Base-by-base conservation (phyloP, 2,888 invertebrate species). In the Xylophagus ater region DNA sequence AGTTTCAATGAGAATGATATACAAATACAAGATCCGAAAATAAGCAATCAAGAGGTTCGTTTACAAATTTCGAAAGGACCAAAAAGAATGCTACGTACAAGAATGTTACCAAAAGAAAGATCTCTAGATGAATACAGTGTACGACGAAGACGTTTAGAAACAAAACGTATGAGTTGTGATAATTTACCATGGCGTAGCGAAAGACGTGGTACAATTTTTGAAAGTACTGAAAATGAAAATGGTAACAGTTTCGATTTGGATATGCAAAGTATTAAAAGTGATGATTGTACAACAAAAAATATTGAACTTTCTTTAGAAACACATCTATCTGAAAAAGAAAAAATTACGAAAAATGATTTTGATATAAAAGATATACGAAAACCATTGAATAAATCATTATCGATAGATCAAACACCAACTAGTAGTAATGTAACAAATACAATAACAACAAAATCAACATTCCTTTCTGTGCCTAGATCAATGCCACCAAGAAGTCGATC, bases 61-160 rank as follows among this genome's bases (percentile, higher is more conserved):
- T 4, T 34, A 8, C 37, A 43, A 23, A 23, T 31, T 13, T 12
- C 40, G 26, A 32, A 45, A 41, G 37, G 36, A 39, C 20, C 34
- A 31, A 44, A 44, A 40, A 34, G 43, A 24, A 30, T 37, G n/a
- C 49, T 55, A 66, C 28, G 70, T 68, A 49, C 67, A 66, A 49
- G 50, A 50, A 41, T 40, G 34, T 39, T 58, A 31, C 50, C 42
- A 64, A 69, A 54, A 67, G 64, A 64, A 43, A 55, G 61, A 41
- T 64, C 65, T 14, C 56, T 64, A 12, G 64, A 64, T 30, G 34
- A 45, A 41, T 65, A 12, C 65, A 70, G 47, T 54, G 63, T 51
- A 58, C 69, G 49, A 60, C 71, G 59, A 60, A 72, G 51, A 65
- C 70, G 57, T 55, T 66, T 49, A 64, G 73, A 74, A 68, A 57